Conservation (phyloP, 2,888 invertebrate genomes). For the Lagria hirta region DNA sequence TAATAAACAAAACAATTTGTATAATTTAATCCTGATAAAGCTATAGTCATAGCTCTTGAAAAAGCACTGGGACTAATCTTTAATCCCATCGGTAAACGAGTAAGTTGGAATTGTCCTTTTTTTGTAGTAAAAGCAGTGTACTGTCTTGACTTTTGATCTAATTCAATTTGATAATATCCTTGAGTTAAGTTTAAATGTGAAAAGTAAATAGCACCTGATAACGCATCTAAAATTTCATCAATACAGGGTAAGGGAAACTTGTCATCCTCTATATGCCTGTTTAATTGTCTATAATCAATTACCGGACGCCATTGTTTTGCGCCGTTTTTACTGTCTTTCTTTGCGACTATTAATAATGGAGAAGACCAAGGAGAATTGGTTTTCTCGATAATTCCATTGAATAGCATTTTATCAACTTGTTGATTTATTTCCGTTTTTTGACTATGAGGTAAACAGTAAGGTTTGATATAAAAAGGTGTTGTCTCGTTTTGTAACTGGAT, state of each 20-base stretch:
- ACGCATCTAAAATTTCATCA: conserved; percentile 31
- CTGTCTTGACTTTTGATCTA: conserved; percentile 31
- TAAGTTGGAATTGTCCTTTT: conserved; percentile 34
- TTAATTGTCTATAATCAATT: conserved; percentile 26
- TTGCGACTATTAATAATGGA: conserved; percentile 28
- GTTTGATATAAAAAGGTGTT: conserved; percentile 31
- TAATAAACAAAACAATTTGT: conserved; percentile 32
- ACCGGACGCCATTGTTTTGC: conserved; percentile 24
- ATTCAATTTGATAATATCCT: too few species aligned
- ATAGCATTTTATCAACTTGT: conserved; percentile 31
- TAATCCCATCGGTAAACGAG: conserved; percentile 33
- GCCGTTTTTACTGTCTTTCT: conserved; percentile 15
- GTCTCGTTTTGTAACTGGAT: conserved; percentile 26
- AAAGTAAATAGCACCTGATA: conserved; percentile 34
- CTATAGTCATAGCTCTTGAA: conserved; percentile 33
- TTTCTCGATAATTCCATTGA: conserved; percentile 32
- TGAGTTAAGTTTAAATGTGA: conserved; percentile 32
- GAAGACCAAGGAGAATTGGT: conserved; percentile 29
- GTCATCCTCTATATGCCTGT: conserved; percentile 25
- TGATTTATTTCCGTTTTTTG: conserved; percentile 33
- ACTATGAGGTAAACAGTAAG: conserved; percentile 31
- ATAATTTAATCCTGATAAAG: conserved; percentile 32
- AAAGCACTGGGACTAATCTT: conserved; percentile 35
- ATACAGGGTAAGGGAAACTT: conserved; percentile 33
- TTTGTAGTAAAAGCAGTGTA: conserved; percentile 33